These are phyloP conservation scores for Tribolium freemani DNA, from an alignment of 2,888 invertebrate genomes.

Conservation along the genomic window DNA sequence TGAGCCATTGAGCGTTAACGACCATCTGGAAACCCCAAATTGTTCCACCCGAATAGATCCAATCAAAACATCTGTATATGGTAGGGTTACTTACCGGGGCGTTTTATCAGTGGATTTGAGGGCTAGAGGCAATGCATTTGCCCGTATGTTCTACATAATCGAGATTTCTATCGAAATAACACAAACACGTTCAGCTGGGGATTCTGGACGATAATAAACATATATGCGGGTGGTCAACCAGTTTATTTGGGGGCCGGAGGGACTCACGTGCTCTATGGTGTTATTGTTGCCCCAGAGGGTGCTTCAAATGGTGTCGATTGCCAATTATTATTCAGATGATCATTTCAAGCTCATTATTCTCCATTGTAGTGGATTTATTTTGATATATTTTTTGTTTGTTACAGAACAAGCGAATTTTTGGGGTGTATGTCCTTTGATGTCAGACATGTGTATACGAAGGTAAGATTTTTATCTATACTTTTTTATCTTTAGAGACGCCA, in stretches of 20 bases:
- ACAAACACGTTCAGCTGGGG: slow-evolving; percentile 24
- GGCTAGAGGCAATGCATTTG: slow-evolving; percentile 28
- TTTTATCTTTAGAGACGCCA: no score
- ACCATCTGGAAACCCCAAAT: slow-evolving; percentile 20
- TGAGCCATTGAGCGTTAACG: background rate
- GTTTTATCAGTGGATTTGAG: slow-evolving; percentile 22
- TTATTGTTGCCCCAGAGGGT: slow-evolving; percentile 31
- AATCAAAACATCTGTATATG: slow-evolving; percentile 35
- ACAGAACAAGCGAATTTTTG: slow-evolving; percentile 92
- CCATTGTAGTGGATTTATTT: background rate
- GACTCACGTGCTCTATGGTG: background rate
- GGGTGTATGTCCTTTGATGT: slow-evolving; percentile 95
- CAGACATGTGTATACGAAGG: slow-evolving; percentile 83
- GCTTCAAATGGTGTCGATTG: slow-evolving; percentile 14
- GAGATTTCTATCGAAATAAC: slow-evolving; percentile 36
- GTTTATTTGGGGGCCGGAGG: slow-evolving; percentile 10
- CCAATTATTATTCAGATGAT: slow-evolving; percentile 1
- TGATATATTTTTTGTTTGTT: slow-evolving; percentile 69
- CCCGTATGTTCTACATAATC: slow-evolving; percentile 31
- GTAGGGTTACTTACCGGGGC: slow-evolving; percentile 23
- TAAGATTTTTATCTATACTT: slow-evolving; percentile 64
- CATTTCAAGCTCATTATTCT: slow-evolving; percentile 25
- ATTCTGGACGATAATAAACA: slow-evolving; percentile 4
- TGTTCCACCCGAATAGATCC: slow-evolving; percentile 20
- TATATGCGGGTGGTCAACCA: slow-evolving; percentile 40